Evolutionary conservation across 2,113 vertebrate genomes (phyloP).

Genomic region (Campylomormyrus numenius): DNA sequence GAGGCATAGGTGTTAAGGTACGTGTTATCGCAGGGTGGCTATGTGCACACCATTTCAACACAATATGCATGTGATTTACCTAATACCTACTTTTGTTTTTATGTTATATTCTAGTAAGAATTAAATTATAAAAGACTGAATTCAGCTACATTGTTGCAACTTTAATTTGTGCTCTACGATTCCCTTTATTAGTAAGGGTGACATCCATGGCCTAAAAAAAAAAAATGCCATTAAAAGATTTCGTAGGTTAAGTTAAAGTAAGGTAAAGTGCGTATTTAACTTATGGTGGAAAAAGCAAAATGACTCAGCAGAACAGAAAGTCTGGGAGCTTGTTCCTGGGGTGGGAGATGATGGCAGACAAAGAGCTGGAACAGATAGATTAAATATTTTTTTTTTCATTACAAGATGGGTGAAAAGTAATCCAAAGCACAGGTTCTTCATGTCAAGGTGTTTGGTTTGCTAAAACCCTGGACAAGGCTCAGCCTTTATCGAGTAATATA

Average conservation of each 20-base stretch:
- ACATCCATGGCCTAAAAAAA: not conserved
- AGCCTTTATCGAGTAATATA: not conserved
- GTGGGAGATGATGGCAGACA: not conserved
- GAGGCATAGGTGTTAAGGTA: not conserved
- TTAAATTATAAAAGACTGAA: not conserved
- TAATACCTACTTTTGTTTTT: not conserved
- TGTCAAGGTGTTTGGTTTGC: not conserved
- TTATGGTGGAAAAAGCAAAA: not conserved
- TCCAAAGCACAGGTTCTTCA: not conserved
- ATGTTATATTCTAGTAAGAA: not conserved
- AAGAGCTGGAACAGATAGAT: not conserved
- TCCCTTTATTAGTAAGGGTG: not conserved
- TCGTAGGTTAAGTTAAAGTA: not conserved
- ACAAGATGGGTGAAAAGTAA: not conserved
- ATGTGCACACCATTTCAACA: not conserved
- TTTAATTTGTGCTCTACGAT: not conserved
- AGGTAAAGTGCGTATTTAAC: not conserved
- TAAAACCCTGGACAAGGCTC: not conserved
- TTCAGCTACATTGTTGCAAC: not conserved
- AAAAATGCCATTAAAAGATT: not conserved
- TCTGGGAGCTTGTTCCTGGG: not conserved
- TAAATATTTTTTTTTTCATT: not conserved
- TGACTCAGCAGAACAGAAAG: not conserved
- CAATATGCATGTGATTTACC: not conserved
- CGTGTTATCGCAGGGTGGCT: not conserved